Evolutionary conservation across 1,140 invertebrate species (phyloP).

Genomic region (Sogatella furcifera): DNA sequence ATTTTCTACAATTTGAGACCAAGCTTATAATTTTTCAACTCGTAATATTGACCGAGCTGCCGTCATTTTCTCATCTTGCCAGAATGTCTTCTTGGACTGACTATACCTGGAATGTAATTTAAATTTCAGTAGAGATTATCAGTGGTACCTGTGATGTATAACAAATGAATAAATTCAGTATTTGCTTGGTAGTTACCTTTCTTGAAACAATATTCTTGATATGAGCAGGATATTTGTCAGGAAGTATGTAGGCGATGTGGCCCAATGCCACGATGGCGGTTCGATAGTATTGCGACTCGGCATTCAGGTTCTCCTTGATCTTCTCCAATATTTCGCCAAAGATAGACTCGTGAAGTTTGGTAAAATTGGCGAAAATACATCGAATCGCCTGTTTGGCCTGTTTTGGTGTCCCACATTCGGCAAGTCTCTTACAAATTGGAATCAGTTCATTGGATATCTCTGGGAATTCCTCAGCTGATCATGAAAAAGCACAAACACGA

Average conservation of each 20-base stretch:
- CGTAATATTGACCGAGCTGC: no score
- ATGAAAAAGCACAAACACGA: neutral
- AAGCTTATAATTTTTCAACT: no score
- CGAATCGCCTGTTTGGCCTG: conserved; percentile 93
- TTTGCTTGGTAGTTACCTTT: conserved; percentile 48
- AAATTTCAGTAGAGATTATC: no score
- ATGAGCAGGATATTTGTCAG: conserved; percentile 74
- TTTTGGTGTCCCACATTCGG: conserved; percentile 79
- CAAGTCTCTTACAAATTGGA: conserved; percentile 76
- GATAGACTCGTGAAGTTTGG: conserved; percentile 63
- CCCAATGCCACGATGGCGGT: conserved; percentile 89
- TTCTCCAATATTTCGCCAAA: conserved; percentile 81
- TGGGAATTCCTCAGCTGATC: conserved; percentile 58
- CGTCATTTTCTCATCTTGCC: no score
- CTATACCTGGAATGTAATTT: no score
- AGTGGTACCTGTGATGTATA: no score
- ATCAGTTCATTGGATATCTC: conserved; percentile 60
- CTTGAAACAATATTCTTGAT: conserved; percentile 92
- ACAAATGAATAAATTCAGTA: no score
- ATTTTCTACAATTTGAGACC: no score
- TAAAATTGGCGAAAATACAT: conserved; percentile 81
- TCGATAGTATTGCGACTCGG: conserved; percentile 73
- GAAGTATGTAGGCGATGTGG: conserved; percentile 86
- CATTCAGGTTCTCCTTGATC: conserved; percentile 60
- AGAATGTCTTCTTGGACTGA: no score